phyloP scores from a whole-genome alignment of 2,113 vertebrate species.

The Procavia capensis region DNA sequence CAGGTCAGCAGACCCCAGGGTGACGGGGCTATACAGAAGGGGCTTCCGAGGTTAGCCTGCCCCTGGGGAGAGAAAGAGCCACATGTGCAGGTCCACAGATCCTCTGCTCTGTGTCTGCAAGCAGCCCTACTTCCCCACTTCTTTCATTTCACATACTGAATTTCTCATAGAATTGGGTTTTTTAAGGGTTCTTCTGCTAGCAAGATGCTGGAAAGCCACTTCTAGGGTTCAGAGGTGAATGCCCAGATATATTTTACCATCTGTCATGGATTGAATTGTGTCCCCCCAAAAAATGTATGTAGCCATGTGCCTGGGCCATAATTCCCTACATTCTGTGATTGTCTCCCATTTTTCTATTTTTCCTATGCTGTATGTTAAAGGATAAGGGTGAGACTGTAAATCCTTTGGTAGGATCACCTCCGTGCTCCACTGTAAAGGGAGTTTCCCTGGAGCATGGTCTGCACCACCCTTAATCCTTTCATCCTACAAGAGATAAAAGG shows the following conservation, averaged over 20 bases:
- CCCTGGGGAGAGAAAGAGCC: background rate
- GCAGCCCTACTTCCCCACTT: background rate
- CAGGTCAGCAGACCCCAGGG: background rate
- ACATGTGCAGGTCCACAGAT: fast-evolving
- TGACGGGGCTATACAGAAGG: fast-evolving
- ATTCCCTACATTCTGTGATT: no score
- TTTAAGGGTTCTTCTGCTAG: background rate
- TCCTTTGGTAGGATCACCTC: no score
- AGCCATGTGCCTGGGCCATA: no score
- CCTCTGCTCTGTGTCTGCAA: background rate
- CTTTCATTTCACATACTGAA: background rate
- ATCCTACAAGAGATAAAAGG: no score
- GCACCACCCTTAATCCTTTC: no score
- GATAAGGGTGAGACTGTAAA: no score
- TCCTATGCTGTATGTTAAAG: no score
- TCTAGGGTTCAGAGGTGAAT: background rate
- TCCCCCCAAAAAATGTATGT: no score
- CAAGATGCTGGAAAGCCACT: background rate
- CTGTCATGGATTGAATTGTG: no score
- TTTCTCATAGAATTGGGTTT: background rate
- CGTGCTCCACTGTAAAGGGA: no score
- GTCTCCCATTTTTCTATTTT: no score
- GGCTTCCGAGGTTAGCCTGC: background rate
- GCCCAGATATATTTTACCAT: background rate
- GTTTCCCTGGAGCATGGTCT: no score